These are phyloP conservation scores for Tetramorium simillimum DNA, from an alignment of 1,140 invertebrate genomes.

Conservation along the genomic window DNA sequence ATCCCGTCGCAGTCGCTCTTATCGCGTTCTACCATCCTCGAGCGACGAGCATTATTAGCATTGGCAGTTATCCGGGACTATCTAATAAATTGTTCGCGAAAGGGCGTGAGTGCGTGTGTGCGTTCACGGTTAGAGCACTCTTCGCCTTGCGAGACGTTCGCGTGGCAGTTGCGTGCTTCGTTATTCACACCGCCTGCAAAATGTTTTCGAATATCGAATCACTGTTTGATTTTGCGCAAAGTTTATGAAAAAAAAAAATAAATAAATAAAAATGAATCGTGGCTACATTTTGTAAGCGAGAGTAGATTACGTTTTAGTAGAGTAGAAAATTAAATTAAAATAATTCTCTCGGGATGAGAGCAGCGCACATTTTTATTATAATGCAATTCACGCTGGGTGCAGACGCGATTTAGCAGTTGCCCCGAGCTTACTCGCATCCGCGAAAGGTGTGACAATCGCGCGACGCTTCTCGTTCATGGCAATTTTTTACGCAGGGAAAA, in stretches of 20 bases:
- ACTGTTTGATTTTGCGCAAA: neutral
- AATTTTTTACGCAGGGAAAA: slow-evolving; percentile 8
- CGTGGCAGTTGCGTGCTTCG: slow-evolving; percentile 76
- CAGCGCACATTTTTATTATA: neutral
- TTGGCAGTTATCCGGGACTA: slow-evolving; percentile 81
- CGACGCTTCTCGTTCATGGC: neutral
- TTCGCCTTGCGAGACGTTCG: slow-evolving; percentile 67
- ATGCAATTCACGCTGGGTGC: neutral
- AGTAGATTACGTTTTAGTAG: neutral
- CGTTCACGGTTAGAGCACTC: slow-evolving; percentile 80
- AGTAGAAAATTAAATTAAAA: too few relatives aligned
- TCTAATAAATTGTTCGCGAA: slow-evolving; percentile 83
- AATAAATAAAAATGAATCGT: too few relatives aligned
- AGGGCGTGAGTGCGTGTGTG: slow-evolving; percentile 77
- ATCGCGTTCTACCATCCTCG: slow-evolving; percentile 67
- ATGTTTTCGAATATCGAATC: slow-evolving; percentile 19
- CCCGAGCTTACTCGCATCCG: neutral
- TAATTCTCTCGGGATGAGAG: neutral
- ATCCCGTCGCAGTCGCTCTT: slow-evolving; percentile 60
- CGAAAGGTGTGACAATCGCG: neutral
- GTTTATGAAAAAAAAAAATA: neutral
- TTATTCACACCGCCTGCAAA: slow-evolving; percentile 35
- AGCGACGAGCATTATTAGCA: slow-evolving; percentile 78
- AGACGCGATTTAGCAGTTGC: neutral
- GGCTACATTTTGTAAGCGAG: neutral